Evolutionary conservation across 1,140 invertebrate genomes (phyloP).

Genomic region (Apis dorsata): DNA sequence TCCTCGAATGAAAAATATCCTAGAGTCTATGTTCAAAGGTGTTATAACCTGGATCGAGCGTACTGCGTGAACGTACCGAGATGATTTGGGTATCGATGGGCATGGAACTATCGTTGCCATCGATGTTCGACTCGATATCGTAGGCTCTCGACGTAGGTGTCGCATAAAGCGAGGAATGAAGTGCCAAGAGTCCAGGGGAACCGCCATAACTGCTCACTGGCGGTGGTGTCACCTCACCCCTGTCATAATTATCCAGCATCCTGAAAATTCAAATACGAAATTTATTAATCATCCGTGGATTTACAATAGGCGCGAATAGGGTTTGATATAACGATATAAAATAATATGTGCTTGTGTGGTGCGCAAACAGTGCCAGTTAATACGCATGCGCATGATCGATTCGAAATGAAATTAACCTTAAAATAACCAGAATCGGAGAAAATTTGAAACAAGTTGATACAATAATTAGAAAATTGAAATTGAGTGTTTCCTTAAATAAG

Average conservation of each 20-base stretch:
- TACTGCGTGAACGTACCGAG: conserved; percentile 67
- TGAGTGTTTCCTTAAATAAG: no score
- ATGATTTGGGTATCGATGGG: conserved; percentile 79
- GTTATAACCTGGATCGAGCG: neutral
- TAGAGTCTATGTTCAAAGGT: conserved; percentile 7
- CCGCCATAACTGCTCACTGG: conserved; percentile 76
- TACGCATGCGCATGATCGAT: no score
- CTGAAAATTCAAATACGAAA: conserved; percentile 62
- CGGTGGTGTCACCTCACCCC: conserved; percentile 78
- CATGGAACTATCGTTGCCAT: conserved; percentile 76
- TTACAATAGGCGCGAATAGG: neutral
- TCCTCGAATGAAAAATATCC: conserved; percentile 15
- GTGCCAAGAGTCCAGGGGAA: conserved; percentile 75
- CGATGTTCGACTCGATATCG: conserved; percentile 78
- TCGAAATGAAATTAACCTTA: no score
- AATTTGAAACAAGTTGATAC: neutral
- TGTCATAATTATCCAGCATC: conserved; percentile 80
- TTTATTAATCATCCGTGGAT: conserved; percentile 1
- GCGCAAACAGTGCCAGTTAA: no score
- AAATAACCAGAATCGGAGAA: no score
- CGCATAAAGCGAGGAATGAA: conserved; percentile 78
- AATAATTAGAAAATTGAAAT: no score
- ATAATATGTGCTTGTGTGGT: neutral
- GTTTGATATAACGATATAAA: conserved; percentile 22
- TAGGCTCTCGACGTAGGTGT: conserved; percentile 75